Base-by-base conservation (phyloP, 2,113 vertebrate species). In the Embiotoca jacksoni region DNA sequence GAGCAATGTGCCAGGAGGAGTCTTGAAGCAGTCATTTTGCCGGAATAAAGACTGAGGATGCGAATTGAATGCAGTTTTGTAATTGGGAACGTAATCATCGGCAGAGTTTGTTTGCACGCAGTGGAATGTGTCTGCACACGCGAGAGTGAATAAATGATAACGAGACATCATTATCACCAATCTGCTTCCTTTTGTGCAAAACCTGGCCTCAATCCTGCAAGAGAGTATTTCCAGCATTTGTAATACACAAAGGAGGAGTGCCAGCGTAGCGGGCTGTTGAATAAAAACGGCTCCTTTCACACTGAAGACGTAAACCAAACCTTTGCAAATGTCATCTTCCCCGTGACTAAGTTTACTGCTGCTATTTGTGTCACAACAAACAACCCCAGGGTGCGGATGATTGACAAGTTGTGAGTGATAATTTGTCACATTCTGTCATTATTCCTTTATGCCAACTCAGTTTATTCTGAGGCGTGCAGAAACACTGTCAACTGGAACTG, bases 341-440 rank as follows among this genome's bases (percentile, higher is more conserved):
- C 39, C 64, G 71, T 75, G 80, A 85, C 83, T 73, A 64, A 80
- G 81, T 88, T 80, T 76, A 55, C 75, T 36, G 69, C 69, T 75
- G 80, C 86, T 91, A 91, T 91, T 91, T 90, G 66, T 80, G 86
- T 88, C 81, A 80, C 83, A 90, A 87, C 82, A 91, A 91, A 89
- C 87, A 70, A 82, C 88, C 86, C 69, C 79, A 35, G 89, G 87
- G 72, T 79, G 81, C 47, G 62, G 50, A 73, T 92, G 92, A 92
- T 61, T 92, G 92, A 91, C 91, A 91, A 75, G 72, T 75, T 67
- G 67, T 75, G 86, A 83, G 71, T 58, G 83, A 80, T 85, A 82
- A 86, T 87, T 85, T 91, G 86, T 84, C 90, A 91, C 75, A 64
- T 86, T 75, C 71, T 83, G 86, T 77, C 83, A 64, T 87, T 84